Percentiles rank a stretch among this genome's conserved stretches.
phyloP scores from a whole-genome alignment of 2,113 vertebrate species.

The Caretta caretta region DNA sequence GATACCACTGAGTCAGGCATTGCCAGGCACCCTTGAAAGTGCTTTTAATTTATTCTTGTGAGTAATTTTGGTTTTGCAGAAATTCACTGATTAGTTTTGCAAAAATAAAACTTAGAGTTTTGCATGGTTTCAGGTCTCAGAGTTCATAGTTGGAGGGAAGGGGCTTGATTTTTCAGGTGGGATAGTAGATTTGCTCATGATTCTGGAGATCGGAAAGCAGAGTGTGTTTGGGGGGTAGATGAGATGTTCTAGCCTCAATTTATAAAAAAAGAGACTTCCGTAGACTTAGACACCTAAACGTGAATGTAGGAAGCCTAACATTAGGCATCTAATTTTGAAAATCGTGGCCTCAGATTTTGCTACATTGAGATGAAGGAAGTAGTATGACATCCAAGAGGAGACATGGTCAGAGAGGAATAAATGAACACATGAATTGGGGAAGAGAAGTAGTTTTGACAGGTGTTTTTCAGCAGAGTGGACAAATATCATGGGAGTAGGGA shows the following conservation, averaged over 20 bases:
- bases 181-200: not conserved
- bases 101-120: not conserved
- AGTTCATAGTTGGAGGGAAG: rapidly evolving
- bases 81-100: not conserved
- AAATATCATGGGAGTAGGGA: not conserved
- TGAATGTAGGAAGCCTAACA: not conserved
- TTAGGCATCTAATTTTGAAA: not conserved
- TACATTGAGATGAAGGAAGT: not conserved
- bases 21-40: not conserved
- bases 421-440: not conserved
- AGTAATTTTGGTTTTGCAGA: not conserved
- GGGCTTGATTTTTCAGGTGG: not conserved
- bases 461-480: not conserved
- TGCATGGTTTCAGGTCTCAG: not conserved
- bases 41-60: not conserved
- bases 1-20: not conserved
- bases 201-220: not conserved
- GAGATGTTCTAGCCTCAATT: not conserved
- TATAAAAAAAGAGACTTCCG: not conserved
- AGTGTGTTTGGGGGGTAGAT: rapidly evolving
- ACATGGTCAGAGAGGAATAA: not conserved
- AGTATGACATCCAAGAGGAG: not conserved
- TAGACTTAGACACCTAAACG: not conserved
- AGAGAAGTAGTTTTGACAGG: not conserved
- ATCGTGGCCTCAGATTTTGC: not conserved